Base-by-base conservation (phyloP, 1,140 invertebrate species). In the Pogonognathellus flavescens region DNA sequence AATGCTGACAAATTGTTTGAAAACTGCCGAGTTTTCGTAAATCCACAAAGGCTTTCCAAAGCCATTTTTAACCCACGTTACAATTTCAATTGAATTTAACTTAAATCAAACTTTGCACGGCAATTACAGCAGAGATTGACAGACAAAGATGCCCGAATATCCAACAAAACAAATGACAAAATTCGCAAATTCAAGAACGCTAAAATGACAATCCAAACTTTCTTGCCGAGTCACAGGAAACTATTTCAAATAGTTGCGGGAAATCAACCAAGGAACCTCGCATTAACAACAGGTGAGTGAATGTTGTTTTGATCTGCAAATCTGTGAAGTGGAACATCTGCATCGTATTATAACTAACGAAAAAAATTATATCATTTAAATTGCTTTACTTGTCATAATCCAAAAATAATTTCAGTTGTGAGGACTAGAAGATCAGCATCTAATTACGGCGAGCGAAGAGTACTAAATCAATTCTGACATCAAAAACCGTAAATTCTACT, bases 21-120 rank as follows among this genome's bases (percentile, higher is more conserved):
- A 91, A 89, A 92, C 55, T 50, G 10, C 18, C 31, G 14, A 59
- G 53, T 81, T 49, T 80, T 70, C 90, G 49, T 57, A 80, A 92
- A 89, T 9, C 89, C 89, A 83, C 88, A 88, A n/a, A 90, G 57
- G 60, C 82, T 86, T 41, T 88, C 89, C 11, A 90, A 76, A 50
- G 89, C 89, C 89, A 90, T 90, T 41, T 85, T 88, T 20, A 25
- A 13, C 14, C 59, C 1, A 18, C 11, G 18, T 0, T n/a, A 60
- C n/a, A 9, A 60, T 9, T 18, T 6, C n/a, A 10, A 18, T 62
- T 18, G 50, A 53, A 25, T 22, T n/a, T 31, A 62, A 60, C 11
- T 85, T 16, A 80, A 16, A 25, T 55, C 10, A 5, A 52, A 82
- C 55, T n/a, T n/a, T n/a, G n/a, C 11, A 57, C 49, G 18, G 50